Percentiles rank a stretch among this genome's conserved stretches.
These are phyloP conservation scores for Nomada lathburiana DNA, from an alignment of 2,888 invertebrate species.

Conservation along the genomic window DNA sequence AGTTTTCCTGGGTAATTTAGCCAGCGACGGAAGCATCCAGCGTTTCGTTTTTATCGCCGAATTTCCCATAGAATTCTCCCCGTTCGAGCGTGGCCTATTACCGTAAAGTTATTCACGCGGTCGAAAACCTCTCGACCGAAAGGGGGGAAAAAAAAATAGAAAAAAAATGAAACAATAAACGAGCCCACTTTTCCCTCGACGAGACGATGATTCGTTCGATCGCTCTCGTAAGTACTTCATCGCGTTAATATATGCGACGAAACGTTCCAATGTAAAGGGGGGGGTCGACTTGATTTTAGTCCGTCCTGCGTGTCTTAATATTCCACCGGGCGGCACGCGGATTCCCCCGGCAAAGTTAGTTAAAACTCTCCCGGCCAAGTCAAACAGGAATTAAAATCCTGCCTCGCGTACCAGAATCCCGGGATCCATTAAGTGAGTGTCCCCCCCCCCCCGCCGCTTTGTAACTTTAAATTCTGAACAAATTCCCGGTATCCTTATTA, in stretches of 20 bases:
- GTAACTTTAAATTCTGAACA: not conserved
- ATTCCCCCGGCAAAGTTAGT: not conserved
- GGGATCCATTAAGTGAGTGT: not conserved
- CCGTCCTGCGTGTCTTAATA: not conserved
- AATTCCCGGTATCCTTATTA: not conserved
- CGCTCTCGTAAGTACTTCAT: not conserved
- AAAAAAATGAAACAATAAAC: conserved; percentile 4
- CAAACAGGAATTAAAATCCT: conserved; percentile 10
- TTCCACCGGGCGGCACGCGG: not conserved
- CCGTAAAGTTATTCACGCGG: conserved; percentile 71
- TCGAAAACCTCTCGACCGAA: not conserved
- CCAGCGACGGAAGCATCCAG: conserved; percentile 20
- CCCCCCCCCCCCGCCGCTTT: not conserved
- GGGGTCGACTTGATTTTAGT: not conserved
- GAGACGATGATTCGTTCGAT: not conserved
- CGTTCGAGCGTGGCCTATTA: conserved; percentile 62
- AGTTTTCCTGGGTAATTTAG: conserved; percentile 57
- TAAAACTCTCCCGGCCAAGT: conserved; percentile 4
- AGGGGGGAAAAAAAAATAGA: not conserved
- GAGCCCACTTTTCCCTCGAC: not conserved
- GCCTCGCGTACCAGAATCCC: not conserved
- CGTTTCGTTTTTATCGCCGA: conserved; percentile 56
- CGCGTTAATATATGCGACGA: conserved; percentile 3
- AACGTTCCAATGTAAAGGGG: not conserved
- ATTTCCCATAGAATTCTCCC: conserved; percentile 44